phyloP scores from a whole-genome alignment of 2,113 vertebrate genomes.

The Ammodytes marinus region DNA sequence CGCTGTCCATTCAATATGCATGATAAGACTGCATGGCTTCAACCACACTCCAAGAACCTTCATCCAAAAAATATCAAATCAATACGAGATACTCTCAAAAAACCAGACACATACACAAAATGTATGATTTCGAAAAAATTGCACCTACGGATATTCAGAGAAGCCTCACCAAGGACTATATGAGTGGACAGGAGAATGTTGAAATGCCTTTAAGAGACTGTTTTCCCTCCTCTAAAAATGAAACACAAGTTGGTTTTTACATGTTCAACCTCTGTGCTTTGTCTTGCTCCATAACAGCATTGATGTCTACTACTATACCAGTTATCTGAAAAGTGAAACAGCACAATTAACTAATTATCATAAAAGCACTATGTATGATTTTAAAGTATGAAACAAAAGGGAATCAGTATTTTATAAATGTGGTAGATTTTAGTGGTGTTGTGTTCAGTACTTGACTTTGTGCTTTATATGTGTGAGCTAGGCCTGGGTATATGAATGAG shows the following conservation, averaged over 20 bases:
- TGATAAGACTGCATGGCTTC: conserved; percentile 77
- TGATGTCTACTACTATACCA: conserved; percentile 50
- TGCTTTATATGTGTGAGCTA: conserved; percentile 50
- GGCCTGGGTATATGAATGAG: conserved; percentile 24
- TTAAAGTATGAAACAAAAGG: conserved; percentile 41
- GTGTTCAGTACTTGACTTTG: conserved; percentile 62
- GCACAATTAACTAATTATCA: conserved; percentile 63
- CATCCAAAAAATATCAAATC: neutral
- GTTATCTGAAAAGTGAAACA: conserved; percentile 46
- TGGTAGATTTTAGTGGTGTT: conserved; percentile 52
- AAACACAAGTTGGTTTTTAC: conserved; percentile 34
- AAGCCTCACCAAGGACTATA: conserved; percentile 48
- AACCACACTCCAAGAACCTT: conserved; percentile 32
- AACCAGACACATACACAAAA: conserved; percentile 3
- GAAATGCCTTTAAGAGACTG: conserved; percentile 55
- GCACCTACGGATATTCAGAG: conserved; percentile 30
- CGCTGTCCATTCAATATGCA: conserved; percentile 59
- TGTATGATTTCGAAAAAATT: conserved; percentile 9
- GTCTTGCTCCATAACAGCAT: conserved; percentile 42
- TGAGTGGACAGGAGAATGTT: conserved; percentile 45
- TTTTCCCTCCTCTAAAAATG: conserved; percentile 48
- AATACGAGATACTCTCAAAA: conserved; percentile 11
- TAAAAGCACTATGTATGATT: conserved; percentile 51
- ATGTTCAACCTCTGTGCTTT: conserved; percentile 40
- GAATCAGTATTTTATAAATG: conserved; percentile 61